Evolutionary conservation across 2,113 vertebrate genomes (phyloP).

Genomic region (Centropristis striata): DNA sequence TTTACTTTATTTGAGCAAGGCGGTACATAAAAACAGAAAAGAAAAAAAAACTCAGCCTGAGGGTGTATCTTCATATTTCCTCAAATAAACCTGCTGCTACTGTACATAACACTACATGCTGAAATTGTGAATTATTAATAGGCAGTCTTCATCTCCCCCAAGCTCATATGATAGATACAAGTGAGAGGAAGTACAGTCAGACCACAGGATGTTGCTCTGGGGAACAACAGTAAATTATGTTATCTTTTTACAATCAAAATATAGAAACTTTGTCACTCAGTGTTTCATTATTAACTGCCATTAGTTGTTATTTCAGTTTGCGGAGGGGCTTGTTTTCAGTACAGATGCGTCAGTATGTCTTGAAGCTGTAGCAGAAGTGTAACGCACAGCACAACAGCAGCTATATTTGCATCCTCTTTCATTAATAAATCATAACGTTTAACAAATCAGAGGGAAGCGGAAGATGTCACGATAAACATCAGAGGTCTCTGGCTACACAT

Average conservation of each 20-base stretch:
- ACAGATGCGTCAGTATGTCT: slow-evolving; percentile 2
- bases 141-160: slow-evolving; percentile 46
- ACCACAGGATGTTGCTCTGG: slow-evolving; percentile 52
- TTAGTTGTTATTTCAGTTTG: slow-evolving; percentile 24
- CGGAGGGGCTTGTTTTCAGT: slow-evolving; percentile 16
- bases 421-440: slow-evolving; percentile 84
- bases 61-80: slow-evolving; percentile 71
- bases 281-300: slow-evolving; percentile 45
- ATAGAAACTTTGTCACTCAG: slow-evolving; percentile 15
- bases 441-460: slow-evolving; percentile 75
- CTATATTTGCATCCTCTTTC: slow-evolving; percentile 78
- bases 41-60: slow-evolving; percentile 28
- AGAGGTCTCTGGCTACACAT: slow-evolving; percentile 59
- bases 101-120: slow-evolving; percentile 73
- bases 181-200: slow-evolving; percentile 50
- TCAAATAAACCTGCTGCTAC: slow-evolving; percentile 74
- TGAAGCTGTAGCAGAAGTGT: slow-evolving; percentile 31
- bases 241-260: slow-evolving; percentile 42
- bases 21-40: slow-evolving; percentile 50
- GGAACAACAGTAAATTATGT: slow-evolving; percentile 58
- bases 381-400: slow-evolving; percentile 43
- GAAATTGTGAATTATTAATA: slow-evolving; percentile 80
- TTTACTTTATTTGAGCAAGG: slow-evolving; percentile 58
- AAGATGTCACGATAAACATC: slow-evolving; percentile 77
- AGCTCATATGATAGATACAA: slow-evolving; percentile 65